phyloP scores from a whole-genome alignment of 2,797 vertebrate genomes.

The Tenualosa thibaudeaui region DNA sequence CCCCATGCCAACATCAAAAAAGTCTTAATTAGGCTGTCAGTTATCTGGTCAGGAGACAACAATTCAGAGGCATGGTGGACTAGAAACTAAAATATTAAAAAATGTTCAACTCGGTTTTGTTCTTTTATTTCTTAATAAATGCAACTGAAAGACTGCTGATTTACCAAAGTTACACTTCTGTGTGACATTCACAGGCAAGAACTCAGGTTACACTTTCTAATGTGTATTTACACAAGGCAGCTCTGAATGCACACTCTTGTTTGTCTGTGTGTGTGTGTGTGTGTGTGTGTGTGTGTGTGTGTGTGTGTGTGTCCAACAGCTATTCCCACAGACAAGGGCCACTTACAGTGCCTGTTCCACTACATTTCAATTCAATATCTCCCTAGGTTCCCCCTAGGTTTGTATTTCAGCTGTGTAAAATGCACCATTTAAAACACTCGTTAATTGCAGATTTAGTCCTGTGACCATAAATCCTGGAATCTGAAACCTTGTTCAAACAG shows the following conservation, averaged over 20 bases:
- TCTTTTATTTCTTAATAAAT: not conserved
- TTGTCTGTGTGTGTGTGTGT: slow-evolving; percentile 18
- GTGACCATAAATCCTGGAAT: not conserved
- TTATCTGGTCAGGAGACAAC: not conserved
- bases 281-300: slow-evolving; percentile 44
- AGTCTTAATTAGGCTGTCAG: not conserved
- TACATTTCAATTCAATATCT: not conserved
- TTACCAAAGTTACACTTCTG: slow-evolving; percentile 41
- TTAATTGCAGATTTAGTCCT: not conserved
- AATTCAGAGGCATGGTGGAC: not conserved
- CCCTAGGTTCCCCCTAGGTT: too few relatives aligned
- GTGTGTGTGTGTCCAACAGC: slow-evolving; percentile 33
- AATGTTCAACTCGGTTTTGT: too few relatives aligned
- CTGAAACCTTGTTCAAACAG: not conserved
- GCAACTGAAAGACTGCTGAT: not conserved
- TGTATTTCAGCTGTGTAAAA: not conserved
- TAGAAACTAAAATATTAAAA: too few relatives aligned
- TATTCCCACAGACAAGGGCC: slow-evolving; percentile 26
- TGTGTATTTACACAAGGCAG: slow-evolving; percentile 56
- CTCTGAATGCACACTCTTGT: slow-evolving; percentile 50
- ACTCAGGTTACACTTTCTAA: slow-evolving; percentile 35
- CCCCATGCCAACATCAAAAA: not conserved
- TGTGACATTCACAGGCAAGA: slow-evolving; percentile 38
- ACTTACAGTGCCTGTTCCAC: slow-evolving; percentile 15
- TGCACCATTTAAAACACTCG: not conserved